Base-by-base conservation (phyloP, 2,888 invertebrate genomes). In the Tetanocera ferruginea region DNA sequence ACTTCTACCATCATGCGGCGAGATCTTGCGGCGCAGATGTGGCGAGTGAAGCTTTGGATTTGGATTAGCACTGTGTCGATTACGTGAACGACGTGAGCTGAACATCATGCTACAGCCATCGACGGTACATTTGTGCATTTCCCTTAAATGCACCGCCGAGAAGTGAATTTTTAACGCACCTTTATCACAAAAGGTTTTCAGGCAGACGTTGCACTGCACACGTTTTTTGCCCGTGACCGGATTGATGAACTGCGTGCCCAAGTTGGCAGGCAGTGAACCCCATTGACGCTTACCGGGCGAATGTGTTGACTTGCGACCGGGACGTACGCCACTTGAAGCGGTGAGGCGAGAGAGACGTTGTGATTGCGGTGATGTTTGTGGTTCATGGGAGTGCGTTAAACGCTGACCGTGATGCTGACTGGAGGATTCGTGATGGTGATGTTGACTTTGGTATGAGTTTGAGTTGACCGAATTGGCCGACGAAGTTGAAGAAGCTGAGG, bases 51-150 rank as follows among this genome's bases (percentile, higher is more conserved):
- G 91, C 89, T 99, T 99, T 0, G 99, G 99, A 90, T 99, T 99
- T 0, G 98, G 98, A 90, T 99, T 99, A 11, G 98, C 98, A 89
- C 97, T 97, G 90, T 99, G 99, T 3, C 99, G 93, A 87, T 99
- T 99, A 73, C 99, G 92, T 34, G 98, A 98, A 82, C 99, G 92
- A 82, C 99, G 92, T 14, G 98, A 98, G 89, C 98, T 98, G 88
- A 99, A 99, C 97, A 98, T 98, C 97, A 98, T 98, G 89, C 97
- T 98, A 90, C 99, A 99, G 0, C 98, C 98, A 88, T 97, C 97
- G 0, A 99, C 98, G 0, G 99, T 98, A 89, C 99, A 99, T 90
- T 97, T 97, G 90, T 99, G 99, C 99, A 99, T 99, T 91, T 99
- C 99, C 57, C 98, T 94, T 79, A 99, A 91, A 89, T 99, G 99